Evolutionary conservation across 1,140 invertebrate genomes (phyloP).

Genomic region (Bombyx mandarina): DNA sequence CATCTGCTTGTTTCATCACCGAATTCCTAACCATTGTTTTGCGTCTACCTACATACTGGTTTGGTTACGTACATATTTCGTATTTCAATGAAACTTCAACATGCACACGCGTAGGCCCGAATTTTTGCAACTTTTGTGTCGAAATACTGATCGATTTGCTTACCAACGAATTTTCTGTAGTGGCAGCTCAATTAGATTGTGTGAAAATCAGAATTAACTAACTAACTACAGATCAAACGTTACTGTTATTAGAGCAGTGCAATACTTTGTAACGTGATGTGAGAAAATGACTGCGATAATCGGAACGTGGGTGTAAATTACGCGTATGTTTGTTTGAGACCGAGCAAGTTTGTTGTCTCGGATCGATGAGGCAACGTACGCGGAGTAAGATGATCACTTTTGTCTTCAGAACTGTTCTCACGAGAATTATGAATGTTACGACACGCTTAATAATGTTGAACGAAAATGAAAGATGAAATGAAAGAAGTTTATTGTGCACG

Average conservation of each 20-base stretch:
- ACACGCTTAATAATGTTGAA: not conserved
- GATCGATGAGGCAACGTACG: slow-evolving; percentile 43
- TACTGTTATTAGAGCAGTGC: slow-evolving; percentile 22
- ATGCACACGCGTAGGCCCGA: slow-evolving; percentile 9
- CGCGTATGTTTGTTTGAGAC: slow-evolving; percentile 45
- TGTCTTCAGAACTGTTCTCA: slow-evolving; percentile 16
- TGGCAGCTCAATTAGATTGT: slow-evolving; percentile 29
- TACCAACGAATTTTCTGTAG: slow-evolving; percentile 22
- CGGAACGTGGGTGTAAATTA: slow-evolving; percentile 53
- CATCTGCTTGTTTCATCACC: slow-evolving; percentile 42
- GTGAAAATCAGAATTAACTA: slow-evolving; percentile 33
- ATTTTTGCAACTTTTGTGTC: slow-evolving; percentile 20
- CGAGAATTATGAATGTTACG: not conserved
- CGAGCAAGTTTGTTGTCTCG: slow-evolving; percentile 26
- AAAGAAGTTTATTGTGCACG: not conserved
- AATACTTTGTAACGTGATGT: slow-evolving; percentile 38
- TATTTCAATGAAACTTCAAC: slow-evolving; percentile 11
- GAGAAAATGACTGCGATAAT: slow-evolving; percentile 50
- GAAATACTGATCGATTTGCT: slow-evolving; percentile 34
- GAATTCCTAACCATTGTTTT: slow-evolving; percentile 24
- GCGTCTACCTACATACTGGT: slow-evolving; percentile 9
- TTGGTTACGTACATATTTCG: slow-evolving; percentile 14
- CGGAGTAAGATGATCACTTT: slow-evolving; percentile 44
- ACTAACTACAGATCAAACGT: slow-evolving; percentile 25
- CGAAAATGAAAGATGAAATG: not conserved